A percentile compares a stretch with the other conserved stretches of the same genome.
Evolutionary conservation across 2,113 vertebrate species (phyloP).

Genomic region (Morone chrysops): DNA sequence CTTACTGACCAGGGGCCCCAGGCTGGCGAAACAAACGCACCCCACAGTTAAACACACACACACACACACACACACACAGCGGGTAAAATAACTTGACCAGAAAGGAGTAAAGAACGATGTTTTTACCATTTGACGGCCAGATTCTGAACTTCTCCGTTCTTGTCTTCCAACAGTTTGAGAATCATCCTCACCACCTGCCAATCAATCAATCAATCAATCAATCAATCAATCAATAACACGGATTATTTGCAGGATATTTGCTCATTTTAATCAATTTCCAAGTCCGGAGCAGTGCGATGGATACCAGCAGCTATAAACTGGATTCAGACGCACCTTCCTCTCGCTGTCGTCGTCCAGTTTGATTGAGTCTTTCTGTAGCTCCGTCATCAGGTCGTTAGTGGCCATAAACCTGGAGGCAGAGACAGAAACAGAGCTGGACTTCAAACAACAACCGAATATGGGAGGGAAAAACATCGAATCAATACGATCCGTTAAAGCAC

Average conservation of each 20-base stretch:
- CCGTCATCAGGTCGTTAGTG: constrained; percentile 99
- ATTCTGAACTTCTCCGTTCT: constrained; percentile 98
- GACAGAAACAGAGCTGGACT: neutral
- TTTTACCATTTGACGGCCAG: constrained; percentile 97
- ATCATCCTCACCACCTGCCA: constrained; percentile 97
- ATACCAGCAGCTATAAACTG: neutral
- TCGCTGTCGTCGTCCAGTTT: constrained; percentile 99
- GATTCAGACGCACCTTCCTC: constrained; percentile 83
- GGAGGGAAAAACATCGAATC: no score
- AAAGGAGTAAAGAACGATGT: no score
- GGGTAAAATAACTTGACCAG: no score
- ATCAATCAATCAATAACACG: neutral
- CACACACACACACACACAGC: neutral
- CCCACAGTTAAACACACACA: neutral
- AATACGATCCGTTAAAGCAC: no score
- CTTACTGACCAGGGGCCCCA: constrained; percentile 98
- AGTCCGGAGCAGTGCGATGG: no score
- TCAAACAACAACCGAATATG: no score
- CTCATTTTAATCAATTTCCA: no score
- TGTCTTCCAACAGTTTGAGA: constrained; percentile 97
- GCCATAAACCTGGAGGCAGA: constrained; percentile 93
- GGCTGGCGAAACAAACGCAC: constrained; percentile 81
- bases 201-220: constrained; percentile 24
- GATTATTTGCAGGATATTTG: no score
- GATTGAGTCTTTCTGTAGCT: constrained; percentile 98